phyloP scores from a whole-genome alignment of 2,888 invertebrate genomes.

The Xestia sexstrigata region DNA sequence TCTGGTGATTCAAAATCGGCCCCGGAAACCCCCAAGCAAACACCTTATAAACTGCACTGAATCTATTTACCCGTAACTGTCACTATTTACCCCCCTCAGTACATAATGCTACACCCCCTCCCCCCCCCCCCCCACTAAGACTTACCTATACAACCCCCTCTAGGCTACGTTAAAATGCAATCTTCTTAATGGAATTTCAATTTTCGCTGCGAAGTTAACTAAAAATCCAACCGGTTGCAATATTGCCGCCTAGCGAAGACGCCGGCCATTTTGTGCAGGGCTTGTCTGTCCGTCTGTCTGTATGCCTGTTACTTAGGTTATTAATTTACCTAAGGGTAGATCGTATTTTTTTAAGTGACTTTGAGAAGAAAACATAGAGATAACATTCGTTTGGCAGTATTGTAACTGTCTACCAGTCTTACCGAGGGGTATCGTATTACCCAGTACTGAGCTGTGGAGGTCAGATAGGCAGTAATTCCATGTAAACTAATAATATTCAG shows the following conservation, averaged over 20 bases:
- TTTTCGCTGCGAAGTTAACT: slow-evolving; percentile 87
- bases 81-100: slow-evolving; percentile 24
- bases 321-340: slow-evolving; percentile 34
- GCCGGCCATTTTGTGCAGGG: slow-evolving; percentile 39
- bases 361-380: too few species aligned
- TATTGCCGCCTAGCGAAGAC: slow-evolving; percentile 72
- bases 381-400: neutral
- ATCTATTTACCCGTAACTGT: neutral
- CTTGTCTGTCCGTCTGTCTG: slow-evolving; percentile 41
- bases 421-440: neutral
- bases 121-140: slow-evolving; percentile 17
- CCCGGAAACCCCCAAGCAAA: neutral
- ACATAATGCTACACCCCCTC: slow-evolving; percentile 19
- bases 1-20: too few species aligned
- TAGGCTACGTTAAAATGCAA: slow-evolving; percentile 86
- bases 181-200: slow-evolving; percentile 90
- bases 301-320: slow-evolving; percentile 42
- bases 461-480: neutral
- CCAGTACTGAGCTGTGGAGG: neutral
- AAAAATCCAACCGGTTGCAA: slow-evolving; percentile 85
- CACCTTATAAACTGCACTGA: neutral
- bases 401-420: neutral
- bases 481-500: neutral
- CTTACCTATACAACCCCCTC: slow-evolving; percentile 52
- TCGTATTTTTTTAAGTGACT: neutral